These are phyloP conservation scores for Drosophila saltans DNA, from an alignment of 1,140 invertebrate species.

Conservation along the genomic window DNA sequence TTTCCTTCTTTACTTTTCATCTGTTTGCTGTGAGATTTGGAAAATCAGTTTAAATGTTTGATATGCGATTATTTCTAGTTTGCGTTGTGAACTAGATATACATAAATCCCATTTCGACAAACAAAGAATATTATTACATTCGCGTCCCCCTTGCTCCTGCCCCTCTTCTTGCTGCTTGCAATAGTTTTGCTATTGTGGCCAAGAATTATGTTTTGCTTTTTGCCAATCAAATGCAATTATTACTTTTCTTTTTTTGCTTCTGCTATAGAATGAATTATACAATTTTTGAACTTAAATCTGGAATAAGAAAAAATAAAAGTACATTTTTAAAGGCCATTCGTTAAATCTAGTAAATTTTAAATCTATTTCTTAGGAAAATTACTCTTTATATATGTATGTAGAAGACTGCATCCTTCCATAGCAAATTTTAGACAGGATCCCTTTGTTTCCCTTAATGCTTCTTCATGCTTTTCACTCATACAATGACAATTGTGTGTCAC, in stretches of 20 bases:
- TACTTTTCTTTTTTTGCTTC: background rate
- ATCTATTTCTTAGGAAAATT: too few species aligned
- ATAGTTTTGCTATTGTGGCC: background rate
- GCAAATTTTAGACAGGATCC: too few species aligned
- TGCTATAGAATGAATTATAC: too few species aligned
- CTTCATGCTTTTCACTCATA: too few species aligned
- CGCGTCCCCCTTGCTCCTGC: background rate
- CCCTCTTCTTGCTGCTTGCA: background rate
- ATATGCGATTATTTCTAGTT: constrained; percentile 49
- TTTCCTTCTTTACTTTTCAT: constrained; percentile 4
- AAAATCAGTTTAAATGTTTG: constrained; percentile 62
- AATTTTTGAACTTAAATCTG: too few species aligned
- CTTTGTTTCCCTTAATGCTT: too few species aligned
- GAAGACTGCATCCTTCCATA: too few species aligned
- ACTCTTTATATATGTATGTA: too few species aligned
- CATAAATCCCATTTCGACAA: constrained; percentile 24
- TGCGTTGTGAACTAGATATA: constrained; percentile 14
- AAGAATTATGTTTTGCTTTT: constrained; percentile 4
- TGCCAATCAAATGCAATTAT: background rate
- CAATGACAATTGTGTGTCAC: too few species aligned
- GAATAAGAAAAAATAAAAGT: too few species aligned
- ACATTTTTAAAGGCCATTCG: too few species aligned
- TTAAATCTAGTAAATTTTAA: too few species aligned
- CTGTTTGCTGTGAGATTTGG: constrained; percentile 26
- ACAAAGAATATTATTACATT: constrained; percentile 7